These are phyloP conservation scores for Elegia similella DNA, from an alignment of 2,888 invertebrate species.

Conservation along the genomic window DNA sequence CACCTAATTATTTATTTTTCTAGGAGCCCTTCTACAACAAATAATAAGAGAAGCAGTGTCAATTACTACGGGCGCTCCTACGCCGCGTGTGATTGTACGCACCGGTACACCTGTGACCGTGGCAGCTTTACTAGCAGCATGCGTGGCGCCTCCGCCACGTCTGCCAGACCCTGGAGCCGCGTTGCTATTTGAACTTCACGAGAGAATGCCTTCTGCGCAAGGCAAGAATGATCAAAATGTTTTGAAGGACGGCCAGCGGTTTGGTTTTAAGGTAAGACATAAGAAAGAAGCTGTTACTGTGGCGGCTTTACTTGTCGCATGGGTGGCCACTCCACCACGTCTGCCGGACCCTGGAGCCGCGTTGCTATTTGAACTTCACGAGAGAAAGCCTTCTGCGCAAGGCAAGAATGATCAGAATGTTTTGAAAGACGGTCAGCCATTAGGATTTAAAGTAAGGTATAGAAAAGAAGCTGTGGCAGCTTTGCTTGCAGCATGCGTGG, in stretches of 20 bases:
- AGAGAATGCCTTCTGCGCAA: slow-evolving; percentile 50
- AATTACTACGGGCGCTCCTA: slow-evolving; percentile 40
- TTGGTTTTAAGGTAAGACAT: slow-evolving; percentile 62
- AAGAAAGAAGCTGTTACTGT: slow-evolving; percentile 72
- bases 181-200: slow-evolving; percentile 79
- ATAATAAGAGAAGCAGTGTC: slow-evolving; percentile 76
- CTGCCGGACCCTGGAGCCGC: slow-evolving; percentile 82
- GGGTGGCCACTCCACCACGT: slow-evolving; percentile 80
- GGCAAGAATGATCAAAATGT: slow-evolving; percentile 57
- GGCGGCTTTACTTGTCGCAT: slow-evolving; percentile 78
- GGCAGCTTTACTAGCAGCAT: slow-evolving; percentile 78
- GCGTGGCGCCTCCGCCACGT: slow-evolving; percentile 80
- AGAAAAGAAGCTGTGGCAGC: no score
- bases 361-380: slow-evolving; percentile 79
- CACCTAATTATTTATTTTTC: slow-evolving; percentile 17
- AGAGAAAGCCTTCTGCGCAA: slow-evolving; percentile 50
- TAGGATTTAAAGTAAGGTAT: slow-evolving; percentile 61
- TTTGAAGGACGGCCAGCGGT: slow-evolving; percentile 62
- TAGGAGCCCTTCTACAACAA: slow-evolving; percentile 79
- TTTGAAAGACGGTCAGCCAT: slow-evolving; percentile 62
- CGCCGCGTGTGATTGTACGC: slow-evolving; percentile 72
- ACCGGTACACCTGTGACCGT: slow-evolving; percentile 85
- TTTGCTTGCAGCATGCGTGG: no score
- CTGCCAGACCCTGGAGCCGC: slow-evolving; percentile 82
- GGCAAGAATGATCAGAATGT: slow-evolving; percentile 57